These are phyloP conservation scores for Aleiodes alternator DNA, from an alignment of 2,888 invertebrate species.

Conservation along the genomic window DNA sequence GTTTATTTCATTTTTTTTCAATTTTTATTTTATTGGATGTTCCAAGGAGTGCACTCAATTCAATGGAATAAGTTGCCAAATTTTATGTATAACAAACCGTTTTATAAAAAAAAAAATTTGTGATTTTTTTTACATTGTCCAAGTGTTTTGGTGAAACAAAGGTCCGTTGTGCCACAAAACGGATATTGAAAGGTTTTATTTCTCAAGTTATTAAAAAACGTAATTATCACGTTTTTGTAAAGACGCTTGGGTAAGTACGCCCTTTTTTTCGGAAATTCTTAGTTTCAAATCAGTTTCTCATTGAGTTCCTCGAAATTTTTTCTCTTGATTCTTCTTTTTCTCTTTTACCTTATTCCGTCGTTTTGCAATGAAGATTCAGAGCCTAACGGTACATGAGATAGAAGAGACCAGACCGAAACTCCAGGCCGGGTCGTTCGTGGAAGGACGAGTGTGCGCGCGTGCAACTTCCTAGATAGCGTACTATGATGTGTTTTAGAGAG, in stretches of 20 bases:
- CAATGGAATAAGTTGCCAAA: not conserved
- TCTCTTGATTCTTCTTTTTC: not conserved
- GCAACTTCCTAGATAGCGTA: conserved; percentile 33
- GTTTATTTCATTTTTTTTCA: conserved; percentile 35
- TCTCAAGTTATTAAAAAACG: too few species aligned
- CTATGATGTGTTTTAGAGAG: not conserved
- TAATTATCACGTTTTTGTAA: too few species aligned
- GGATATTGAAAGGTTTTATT: too few species aligned
- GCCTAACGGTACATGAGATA: conserved; percentile 23
- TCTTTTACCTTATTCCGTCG: not conserved
- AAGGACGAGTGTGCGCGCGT: conserved; percentile 38
- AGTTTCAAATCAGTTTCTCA: not conserved
- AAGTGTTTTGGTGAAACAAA: too few species aligned
- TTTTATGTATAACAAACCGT: not conserved
- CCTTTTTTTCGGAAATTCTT: too few species aligned
- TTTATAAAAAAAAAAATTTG: not conserved
- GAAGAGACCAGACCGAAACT: not conserved
- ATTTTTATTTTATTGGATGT: conserved; percentile 21
- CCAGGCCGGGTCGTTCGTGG: conserved; percentile 22
- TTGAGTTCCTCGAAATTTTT: conserved; percentile 1
- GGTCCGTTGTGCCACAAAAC: too few species aligned
- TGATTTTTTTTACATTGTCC: not conserved
- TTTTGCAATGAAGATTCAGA: conserved; percentile 7
- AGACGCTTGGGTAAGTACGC: too few species aligned
- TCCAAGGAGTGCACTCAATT: not conserved